A percentile compares a stretch with the other conserved stretches of the same genome.
Conservation (phyloP, 2,888 invertebrate species). For the Torymus aiolomorphi region DNA sequence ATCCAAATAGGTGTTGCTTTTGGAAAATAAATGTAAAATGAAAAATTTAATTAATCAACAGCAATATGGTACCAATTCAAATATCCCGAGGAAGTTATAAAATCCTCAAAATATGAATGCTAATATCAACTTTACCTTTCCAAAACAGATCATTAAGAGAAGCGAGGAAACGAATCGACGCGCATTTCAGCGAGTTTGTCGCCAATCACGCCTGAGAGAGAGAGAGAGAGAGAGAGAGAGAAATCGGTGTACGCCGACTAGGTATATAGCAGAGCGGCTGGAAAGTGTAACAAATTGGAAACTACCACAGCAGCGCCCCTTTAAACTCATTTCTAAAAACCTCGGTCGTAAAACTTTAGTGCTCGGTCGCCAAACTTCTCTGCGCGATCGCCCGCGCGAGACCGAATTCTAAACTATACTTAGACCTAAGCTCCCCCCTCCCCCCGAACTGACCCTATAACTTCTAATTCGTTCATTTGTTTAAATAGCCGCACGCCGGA, state of each 20-base stretch:
- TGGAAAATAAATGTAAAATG: too few relatives aligned
- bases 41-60: too few relatives aligned
- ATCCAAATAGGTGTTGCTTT: too few relatives aligned
- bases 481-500: conserved; percentile 19
- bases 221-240: not conserved
- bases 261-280: not conserved
- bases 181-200: too few relatives aligned
- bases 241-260: conserved; percentile 4
- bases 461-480: conserved; percentile 9
- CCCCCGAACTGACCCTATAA: not conserved
- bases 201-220: not conserved
- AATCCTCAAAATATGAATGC: too few relatives aligned
- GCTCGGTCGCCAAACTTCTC: not conserved
- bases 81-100: too few relatives aligned
- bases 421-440: not conserved
- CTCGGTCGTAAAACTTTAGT: conserved; percentile 24
- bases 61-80: too few relatives aligned
- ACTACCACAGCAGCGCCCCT: not conserved
- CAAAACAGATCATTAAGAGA: too few relatives aligned
- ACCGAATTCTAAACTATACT: conserved; percentile 31
- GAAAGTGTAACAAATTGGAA: conserved; percentile 28
- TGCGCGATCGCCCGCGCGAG: too few relatives aligned
- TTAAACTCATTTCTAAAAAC: conserved; percentile 30
- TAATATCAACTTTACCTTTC: too few relatives aligned
- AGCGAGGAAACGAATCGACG: too few relatives aligned